Evolutionary conservation across 2,113 vertebrate genomes (phyloP).

Genomic region (Dicentrarchus labrax): DNA sequence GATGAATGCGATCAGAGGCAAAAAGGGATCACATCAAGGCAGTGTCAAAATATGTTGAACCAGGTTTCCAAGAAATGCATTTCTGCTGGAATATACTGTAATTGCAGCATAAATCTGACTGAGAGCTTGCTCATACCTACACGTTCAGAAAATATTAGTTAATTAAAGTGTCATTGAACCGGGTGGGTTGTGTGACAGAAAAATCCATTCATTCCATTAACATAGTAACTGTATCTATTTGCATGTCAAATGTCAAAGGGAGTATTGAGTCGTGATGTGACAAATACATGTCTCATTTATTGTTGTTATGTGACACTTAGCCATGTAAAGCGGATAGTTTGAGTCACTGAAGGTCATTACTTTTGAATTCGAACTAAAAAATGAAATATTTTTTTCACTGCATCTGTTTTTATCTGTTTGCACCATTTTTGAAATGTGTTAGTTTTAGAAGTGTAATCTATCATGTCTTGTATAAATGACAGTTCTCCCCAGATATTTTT

Average conservation of each 20-base stretch:
- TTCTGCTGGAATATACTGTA: conserved; percentile 40
- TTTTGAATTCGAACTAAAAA: background rate
- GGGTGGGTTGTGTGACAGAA: conserved; percentile 66
- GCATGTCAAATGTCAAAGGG: conserved; percentile 75
- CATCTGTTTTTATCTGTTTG: conserved; percentile 5
- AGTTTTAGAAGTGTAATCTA: background rate
- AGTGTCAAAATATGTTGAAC: conserved; percentile 36
- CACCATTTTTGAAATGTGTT: background rate
- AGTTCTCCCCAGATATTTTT: conserved; percentile 3
- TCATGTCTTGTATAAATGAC: conserved; percentile 13
- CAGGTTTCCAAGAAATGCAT: conserved; percentile 41
- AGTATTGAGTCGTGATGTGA: conserved; percentile 71
- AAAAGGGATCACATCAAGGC: conserved; percentile 43
- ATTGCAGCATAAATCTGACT: conserved; percentile 55
- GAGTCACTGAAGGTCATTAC: conserved; percentile 34
- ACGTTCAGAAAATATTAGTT: conserved; percentile 61
- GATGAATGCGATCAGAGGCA: conserved; percentile 26
- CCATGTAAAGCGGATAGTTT: conserved; percentile 21
- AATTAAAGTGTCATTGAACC: conserved; percentile 73
- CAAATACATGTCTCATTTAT: conserved; percentile 67
- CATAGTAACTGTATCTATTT: conserved; percentile 77
- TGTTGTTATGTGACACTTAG: conserved; percentile 65
- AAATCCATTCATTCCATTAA: conserved; percentile 79
- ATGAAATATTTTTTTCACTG: background rate
- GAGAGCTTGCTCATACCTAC: conserved; percentile 46